A percentile compares a stretch with the other conserved stretches of the same genome.
phyloP scores from a whole-genome alignment of 2,888 invertebrate genomes.

The Eucera pruinosa region DNA sequence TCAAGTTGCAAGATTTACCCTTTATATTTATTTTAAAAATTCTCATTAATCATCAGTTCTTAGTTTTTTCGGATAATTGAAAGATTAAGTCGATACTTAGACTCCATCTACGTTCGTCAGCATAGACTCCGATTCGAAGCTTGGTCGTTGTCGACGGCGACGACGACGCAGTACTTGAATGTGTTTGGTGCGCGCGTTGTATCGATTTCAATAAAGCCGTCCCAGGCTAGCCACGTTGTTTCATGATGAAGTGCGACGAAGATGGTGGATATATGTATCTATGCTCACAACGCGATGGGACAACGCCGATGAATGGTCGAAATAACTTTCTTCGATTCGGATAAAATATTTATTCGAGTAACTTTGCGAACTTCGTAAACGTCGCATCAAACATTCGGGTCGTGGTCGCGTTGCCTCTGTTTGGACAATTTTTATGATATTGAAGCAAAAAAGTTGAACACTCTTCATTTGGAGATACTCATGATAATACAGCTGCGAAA shows the following conservation, averaged over 20 bases:
- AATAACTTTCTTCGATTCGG: neutral
- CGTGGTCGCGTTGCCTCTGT: neutral
- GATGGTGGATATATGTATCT: slow-evolving; percentile 38
- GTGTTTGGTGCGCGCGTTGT: slow-evolving; percentile 66
- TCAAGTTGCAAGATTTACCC: no score
- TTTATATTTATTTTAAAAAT: no score
- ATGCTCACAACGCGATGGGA: slow-evolving; percentile 27
- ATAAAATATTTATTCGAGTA: slow-evolving; percentile 4
- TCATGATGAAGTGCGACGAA: slow-evolving; percentile 54
- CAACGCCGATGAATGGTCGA: slow-evolving; percentile 11
- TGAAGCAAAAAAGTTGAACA: neutral
- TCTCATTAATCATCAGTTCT: no score
- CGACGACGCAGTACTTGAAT: slow-evolving; percentile 54
- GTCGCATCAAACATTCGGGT: neutral
- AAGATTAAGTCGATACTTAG: neutral
- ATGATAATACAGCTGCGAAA: neutral
- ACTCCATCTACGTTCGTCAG: neutral
- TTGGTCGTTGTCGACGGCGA: slow-evolving; percentile 40
- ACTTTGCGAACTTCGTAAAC: neutral
- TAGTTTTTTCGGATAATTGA: neutral
- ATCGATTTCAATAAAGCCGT: slow-evolving; percentile 66
- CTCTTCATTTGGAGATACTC: neutral
- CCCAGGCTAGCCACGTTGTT: slow-evolving; percentile 45
- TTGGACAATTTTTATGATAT: neutral
- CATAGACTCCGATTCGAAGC: slow-evolving; percentile 15